phyloP scores from a whole-genome alignment of 2,888 invertebrate species.

The Emesis furor region DNA sequence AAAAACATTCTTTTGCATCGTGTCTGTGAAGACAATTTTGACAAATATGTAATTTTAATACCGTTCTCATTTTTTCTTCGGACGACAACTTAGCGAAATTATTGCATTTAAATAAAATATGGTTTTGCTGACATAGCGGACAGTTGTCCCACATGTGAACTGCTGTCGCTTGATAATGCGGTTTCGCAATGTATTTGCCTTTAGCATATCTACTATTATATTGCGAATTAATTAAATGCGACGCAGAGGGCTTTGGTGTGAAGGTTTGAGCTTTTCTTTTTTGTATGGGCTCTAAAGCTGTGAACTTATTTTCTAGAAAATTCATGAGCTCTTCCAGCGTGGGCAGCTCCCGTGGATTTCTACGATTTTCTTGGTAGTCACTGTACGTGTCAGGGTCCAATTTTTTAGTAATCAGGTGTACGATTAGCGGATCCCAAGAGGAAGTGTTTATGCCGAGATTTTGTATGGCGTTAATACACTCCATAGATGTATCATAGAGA shows the following conservation, averaged over 20 bases:
- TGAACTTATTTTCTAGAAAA: constrained; percentile 53
- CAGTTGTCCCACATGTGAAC: neutral
- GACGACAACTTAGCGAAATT: constrained; percentile 24
- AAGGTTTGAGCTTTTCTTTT: no score
- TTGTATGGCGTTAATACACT: no score
- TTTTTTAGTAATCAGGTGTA: constrained; percentile 50
- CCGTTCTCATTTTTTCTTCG: constrained; percentile 24
- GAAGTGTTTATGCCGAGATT: neutral
- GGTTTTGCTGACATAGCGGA: constrained; percentile 19
- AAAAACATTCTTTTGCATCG: no score
- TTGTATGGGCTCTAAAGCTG: constrained; percentile 42
- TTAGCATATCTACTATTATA: no score
- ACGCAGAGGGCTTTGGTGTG: no score
- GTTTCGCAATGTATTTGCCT: no score
- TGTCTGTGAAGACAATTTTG: no score
- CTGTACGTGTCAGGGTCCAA: constrained; percentile 42
- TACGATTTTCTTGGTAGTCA: constrained; percentile 49
- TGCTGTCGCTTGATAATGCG: no score
- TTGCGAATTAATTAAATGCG: no score
- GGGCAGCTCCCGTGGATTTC: constrained; percentile 52
- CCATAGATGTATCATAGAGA: no score
- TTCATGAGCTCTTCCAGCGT: constrained; percentile 47
- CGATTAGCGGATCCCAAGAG: constrained; percentile 57
- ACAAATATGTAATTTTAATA: constrained; percentile 18
- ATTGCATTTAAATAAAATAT: neutral